Evolutionary conservation across 2,797 vertebrate species (phyloP).

Genomic region (Ceryle rudis): DNA sequence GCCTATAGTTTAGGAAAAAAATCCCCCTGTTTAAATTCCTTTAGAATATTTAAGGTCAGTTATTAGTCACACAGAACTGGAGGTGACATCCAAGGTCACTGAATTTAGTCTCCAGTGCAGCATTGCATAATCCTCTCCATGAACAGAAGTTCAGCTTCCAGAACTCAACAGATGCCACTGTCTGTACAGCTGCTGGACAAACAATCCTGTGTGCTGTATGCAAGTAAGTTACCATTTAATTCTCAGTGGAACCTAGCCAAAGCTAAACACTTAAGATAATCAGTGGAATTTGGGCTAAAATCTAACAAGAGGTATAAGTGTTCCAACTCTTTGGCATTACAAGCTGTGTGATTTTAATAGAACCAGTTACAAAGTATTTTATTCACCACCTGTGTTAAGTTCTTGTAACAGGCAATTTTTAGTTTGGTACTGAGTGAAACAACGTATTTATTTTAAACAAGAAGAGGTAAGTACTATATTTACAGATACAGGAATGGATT

Average conservation of each 20-base stretch:
- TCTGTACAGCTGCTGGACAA: background rate
- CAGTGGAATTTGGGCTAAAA: background rate
- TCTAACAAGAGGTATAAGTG: background rate
- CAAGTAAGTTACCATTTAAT: background rate
- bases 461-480: background rate
- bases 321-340: background rate
- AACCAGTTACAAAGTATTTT: background rate
- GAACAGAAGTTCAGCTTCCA: background rate
- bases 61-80: background rate
- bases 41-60: background rate
- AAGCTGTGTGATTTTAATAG: background rate
- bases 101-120: background rate
- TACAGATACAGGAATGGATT: background rate
- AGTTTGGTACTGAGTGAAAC: background rate
- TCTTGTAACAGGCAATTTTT: background rate
- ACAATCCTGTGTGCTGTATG: background rate
- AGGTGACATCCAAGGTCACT: background rate
- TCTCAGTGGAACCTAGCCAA: background rate
- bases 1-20: background rate
- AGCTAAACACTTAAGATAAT: background rate
- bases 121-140: background rate
- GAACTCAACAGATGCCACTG: background rate
- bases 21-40: background rate
- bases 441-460: background rate
- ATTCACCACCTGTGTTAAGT: background rate